Conservation (phyloP, 2,888 invertebrate species). For the Pyrochroa serraticornis region DNA sequence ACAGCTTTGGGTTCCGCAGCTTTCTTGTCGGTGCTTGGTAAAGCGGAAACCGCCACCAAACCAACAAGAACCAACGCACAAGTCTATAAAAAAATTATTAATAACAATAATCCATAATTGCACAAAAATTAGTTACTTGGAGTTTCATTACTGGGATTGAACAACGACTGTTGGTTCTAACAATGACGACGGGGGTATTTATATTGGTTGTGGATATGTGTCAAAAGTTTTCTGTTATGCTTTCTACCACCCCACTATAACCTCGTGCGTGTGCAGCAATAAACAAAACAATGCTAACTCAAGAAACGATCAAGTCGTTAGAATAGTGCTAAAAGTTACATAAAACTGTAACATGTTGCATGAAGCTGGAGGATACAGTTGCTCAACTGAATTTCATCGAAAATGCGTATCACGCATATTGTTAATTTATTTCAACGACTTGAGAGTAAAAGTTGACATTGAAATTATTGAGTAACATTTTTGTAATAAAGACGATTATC, state of each 20-base stretch:
- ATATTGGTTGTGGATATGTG: conserved; percentile 39
- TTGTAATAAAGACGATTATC: conserved; percentile 13
- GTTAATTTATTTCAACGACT: conserved; percentile 2
- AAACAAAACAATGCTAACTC: conserved; percentile 17
- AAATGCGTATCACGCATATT: conserved; percentile 20
- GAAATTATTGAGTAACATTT: conserved; percentile 24
- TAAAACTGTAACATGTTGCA: conserved; percentile 21
- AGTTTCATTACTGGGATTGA: conserved; percentile 47
- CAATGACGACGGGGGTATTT: conserved; percentile 37
- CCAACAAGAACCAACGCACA: conserved; percentile 52
- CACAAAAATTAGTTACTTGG: conserved; percentile 46
- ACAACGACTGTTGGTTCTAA: conserved; percentile 48
- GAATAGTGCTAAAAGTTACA: conserved; percentile 21
- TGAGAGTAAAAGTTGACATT: conserved; percentile 35
- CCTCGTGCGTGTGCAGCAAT: conserved; percentile 17
- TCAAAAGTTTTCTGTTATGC: conserved; percentile 39
- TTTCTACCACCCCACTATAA: conserved; percentile 42
- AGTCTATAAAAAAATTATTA: conserved; percentile 45
- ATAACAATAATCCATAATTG: not conserved
- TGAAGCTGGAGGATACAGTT: conserved; percentile 12
- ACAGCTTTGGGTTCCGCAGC: conserved; percentile 45
- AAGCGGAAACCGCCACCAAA: conserved; percentile 51
- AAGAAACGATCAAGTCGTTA: not conserved
- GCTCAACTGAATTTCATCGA: conserved; percentile 7
- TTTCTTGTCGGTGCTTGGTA: conserved; percentile 43